A percentile compares a stretch with the other conserved stretches of the same genome.
These are phyloP conservation scores for Urosaurus nigricauda DNA, from an alignment of 2,797 vertebrate species.

Conservation along the genomic window DNA sequence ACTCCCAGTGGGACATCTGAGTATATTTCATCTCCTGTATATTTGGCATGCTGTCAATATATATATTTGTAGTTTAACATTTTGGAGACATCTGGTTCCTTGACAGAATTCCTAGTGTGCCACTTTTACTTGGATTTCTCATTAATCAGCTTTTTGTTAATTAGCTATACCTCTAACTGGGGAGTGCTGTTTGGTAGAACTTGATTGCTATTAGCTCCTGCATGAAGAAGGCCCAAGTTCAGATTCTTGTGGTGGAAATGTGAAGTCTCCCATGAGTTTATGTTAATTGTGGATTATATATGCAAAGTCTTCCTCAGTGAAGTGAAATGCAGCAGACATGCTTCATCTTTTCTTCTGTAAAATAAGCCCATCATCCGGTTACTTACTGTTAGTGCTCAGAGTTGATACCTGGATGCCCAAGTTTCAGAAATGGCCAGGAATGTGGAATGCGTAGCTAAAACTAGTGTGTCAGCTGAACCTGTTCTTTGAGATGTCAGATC, in stretches of 20 bases:
- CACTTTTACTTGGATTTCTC: slow-evolving; percentile 53
- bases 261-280: not conserved
- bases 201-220: slow-evolving; percentile 31
- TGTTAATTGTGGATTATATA: not conserved
- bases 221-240: not conserved
- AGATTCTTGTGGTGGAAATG: too few relatives aligned
- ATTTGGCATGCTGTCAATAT: slow-evolving; percentile 54
- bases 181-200: slow-evolving; percentile 57
- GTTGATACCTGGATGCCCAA: too few relatives aligned
- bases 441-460: too few relatives aligned
- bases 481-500: too few relatives aligned
- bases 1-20: slow-evolving; percentile 28
- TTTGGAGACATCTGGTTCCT: slow-evolving; percentile 41
- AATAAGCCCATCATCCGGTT: not conserved
- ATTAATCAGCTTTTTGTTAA: slow-evolving; percentile 67
- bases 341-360: not conserved
- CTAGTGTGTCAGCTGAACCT: too few relatives aligned
- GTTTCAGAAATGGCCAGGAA: too few relatives aligned
- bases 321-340: not conserved
- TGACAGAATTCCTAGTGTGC: slow-evolving; percentile 42
- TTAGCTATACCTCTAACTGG: slow-evolving; percentile 56
- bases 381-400: not conserved
- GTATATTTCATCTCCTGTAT: slow-evolving; percentile 50
- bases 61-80: slow-evolving; percentile 48
- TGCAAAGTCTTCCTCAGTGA: not conserved